Base-by-base conservation (phyloP, 2,113 vertebrate genomes). In the Protomyctophum bolini region DNA sequence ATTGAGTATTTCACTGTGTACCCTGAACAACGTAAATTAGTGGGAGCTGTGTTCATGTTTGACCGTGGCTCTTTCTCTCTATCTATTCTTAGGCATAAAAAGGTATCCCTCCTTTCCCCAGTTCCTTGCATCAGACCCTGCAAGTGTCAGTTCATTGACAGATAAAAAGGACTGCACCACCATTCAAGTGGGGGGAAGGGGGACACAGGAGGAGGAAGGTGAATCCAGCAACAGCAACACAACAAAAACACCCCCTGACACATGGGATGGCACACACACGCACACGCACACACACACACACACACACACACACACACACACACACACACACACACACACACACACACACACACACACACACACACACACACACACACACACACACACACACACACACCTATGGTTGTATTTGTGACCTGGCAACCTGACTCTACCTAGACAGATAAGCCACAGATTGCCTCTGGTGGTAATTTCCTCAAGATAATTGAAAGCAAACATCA, bases 321-420 rank as follows among this genome's bases (percentile, higher is more conserved):
- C 21, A 21, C 21, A 21, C 21, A 21, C 21, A 21, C 21, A 21
- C 21, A 21, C 21, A 21, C 21, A 21, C 21, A 21, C 21, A 21
- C 21, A 21, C 21, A 21, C 21, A 21, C 21, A 21, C 21, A 21
- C 21, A 21, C 21, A 21, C 21, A 21, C 21, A 21, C 21, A 21
- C 21, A 21, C 21, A 21, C 21, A 21, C 21, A 21, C 21, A 21
- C 21, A 21, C 21, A 21, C 21, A 21, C 21, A 21, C 21, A 21
- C 21, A 21, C 21, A 21, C 21, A 21, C 21, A 21, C 21, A 21
- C 21, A 21, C 21, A 79, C 9, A 11, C 57, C 49, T 28, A 71
- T 80, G 73, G 72, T 84, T 33, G 14, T 73, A 80, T 82, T 81
- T 79, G 85, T 68, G 78, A 80, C 86, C 85, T 82, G 85, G 84